phyloP scores from a whole-genome alignment of 2,888 invertebrate species.

The Trissoscelio sp. region DNA sequence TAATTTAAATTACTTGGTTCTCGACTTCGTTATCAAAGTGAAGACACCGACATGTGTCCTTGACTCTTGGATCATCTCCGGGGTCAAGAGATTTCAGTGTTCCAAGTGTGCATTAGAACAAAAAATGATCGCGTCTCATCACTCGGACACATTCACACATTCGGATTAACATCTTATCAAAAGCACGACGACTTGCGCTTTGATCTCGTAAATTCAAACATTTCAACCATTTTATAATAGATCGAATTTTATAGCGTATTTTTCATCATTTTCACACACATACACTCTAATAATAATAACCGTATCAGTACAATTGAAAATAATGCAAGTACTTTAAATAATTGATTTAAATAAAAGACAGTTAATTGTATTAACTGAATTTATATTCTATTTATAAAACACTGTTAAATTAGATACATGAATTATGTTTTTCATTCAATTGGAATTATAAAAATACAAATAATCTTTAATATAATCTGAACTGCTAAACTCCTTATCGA shows the following conservation, averaged over 20 bases:
- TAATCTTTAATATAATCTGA: too few relatives aligned
- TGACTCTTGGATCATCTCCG: conserved; percentile 80
- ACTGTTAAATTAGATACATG: too few relatives aligned
- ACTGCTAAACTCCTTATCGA: background rate
- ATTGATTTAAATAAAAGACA: too few relatives aligned
- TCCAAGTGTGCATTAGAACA: conserved; percentile 74
- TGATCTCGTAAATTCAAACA: conserved; percentile 19
- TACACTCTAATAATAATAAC: too few relatives aligned
- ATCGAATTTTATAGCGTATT: background rate
- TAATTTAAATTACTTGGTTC: background rate
- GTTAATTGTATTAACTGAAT: too few relatives aligned
- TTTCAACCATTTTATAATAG: conserved; percentile 12
- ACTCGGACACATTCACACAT: conserved; percentile 37
- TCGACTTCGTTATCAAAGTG: conserved; percentile 53
- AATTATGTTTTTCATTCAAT: background rate
- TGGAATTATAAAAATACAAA: background rate
- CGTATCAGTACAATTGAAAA: too few relatives aligned
- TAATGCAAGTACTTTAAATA: too few relatives aligned
- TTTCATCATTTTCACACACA: background rate
- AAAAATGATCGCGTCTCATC: conserved; percentile 74
- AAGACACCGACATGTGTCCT: conserved; percentile 78
- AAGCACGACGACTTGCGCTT: conserved; percentile 30
- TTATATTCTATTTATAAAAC: too few relatives aligned
- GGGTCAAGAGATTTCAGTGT: conserved; percentile 74
- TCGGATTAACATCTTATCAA: conserved; percentile 52